A percentile compares a stretch with the other conserved stretches of the same genome.
These are phyloP conservation scores for Didymodactylos carnosus DNA, from an alignment of 2,888 invertebrate species.

Conservation along the genomic window DNA sequence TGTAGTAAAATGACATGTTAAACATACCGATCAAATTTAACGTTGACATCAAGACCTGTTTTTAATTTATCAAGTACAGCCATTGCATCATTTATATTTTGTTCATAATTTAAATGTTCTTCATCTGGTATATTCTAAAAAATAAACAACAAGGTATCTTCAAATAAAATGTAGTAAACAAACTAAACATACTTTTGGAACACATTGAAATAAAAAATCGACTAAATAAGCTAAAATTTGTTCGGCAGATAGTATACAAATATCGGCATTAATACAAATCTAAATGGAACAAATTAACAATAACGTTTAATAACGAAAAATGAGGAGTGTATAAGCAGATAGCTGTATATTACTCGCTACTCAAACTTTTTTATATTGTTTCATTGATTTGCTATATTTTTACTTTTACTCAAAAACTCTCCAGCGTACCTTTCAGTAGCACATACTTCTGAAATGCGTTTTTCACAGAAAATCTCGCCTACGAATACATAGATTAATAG, in stretches of 20 bases:
- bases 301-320: too few relatives aligned
- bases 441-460: background rate
- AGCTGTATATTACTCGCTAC: too few relatives aligned
- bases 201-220: background rate
- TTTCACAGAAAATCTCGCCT: background rate
- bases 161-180: too few relatives aligned
- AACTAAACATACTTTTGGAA: background rate
- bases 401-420: too few relatives aligned
- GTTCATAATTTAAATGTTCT: constrained; percentile 37
- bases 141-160: too few relatives aligned
- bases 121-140: constrained; percentile 32
- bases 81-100: constrained; percentile 41
- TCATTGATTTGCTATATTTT: too few relatives aligned
- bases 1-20: background rate
- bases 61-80: constrained; percentile 38
- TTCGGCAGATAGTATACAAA: background rate
- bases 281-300: background rate
- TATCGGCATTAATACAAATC: background rate
- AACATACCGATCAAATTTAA: constrained; percentile 36
- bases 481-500: background rate
- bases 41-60: constrained; percentile 42
- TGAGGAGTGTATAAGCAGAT: too few relatives aligned
- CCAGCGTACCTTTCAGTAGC: too few relatives aligned
- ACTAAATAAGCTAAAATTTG: background rate
- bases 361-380: too few relatives aligned